Evolutionary conservation across 2,888 invertebrate species (phyloP).

Genomic region (Julus scanicus): DNA sequence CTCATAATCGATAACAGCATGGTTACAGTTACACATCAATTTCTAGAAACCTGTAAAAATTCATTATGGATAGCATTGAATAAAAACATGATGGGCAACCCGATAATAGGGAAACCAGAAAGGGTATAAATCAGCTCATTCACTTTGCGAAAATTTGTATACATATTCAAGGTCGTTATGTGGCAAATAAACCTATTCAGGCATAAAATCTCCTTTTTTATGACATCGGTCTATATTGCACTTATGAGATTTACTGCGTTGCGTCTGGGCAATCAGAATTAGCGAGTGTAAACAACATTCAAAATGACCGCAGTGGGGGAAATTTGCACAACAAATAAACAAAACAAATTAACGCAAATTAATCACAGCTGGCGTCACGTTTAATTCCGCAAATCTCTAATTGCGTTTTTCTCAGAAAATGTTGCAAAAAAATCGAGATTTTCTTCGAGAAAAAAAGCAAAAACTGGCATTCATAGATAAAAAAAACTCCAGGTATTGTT

Average conservation of each 20-base stretch:
- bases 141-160: conserved; percentile 12
- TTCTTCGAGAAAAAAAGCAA: not conserved
- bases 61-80: not conserved
- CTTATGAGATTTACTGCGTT: not conserved
- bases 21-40: no score
- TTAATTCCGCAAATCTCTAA: not conserved
- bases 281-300: not conserved
- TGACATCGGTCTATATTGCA: not conserved
- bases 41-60: not conserved
- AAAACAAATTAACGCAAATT: not conserved
- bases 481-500: not conserved
- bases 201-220: conserved; percentile 13
- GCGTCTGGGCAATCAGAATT: not conserved
- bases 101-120: not conserved
- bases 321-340: not conserved
- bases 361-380: not conserved
- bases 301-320: not conserved
- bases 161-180: not conserved
- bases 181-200: not conserved
- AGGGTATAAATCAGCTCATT: not conserved
- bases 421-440: no score
- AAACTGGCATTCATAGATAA: no score
- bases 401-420: not conserved
- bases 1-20: no score
- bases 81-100: not conserved